Conservation (phyloP, 1,140 invertebrate species). For the Trachelipus rathkii region DNA sequence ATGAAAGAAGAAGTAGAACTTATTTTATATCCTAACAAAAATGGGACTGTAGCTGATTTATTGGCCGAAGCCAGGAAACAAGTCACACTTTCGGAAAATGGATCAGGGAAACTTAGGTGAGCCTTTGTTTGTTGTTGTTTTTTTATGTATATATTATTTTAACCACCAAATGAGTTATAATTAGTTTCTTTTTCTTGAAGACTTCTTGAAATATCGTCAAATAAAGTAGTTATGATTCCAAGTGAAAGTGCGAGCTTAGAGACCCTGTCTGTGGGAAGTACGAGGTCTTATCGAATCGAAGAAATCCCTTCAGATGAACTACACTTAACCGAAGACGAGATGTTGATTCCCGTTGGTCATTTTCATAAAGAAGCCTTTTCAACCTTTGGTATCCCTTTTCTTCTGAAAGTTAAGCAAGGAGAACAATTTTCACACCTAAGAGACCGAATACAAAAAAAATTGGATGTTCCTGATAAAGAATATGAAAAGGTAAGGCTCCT, state of each 20-base stretch:
- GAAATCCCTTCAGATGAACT: slow-evolving; percentile 90
- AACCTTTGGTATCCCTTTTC: slow-evolving; percentile 97
- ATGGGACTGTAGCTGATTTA: slow-evolving; percentile 82
- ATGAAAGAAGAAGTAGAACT: slow-evolving; percentile 89
- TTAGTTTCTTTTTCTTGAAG: slow-evolving; percentile 21
- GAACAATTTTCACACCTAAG: slow-evolving; percentile 84
- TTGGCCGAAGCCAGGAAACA: slow-evolving; percentile 91
- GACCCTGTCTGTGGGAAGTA: slow-evolving; percentile 28
- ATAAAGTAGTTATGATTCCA: slow-evolving; percentile 34
- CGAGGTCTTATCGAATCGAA: slow-evolving; percentile 73
- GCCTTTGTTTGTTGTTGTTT: not conserved
- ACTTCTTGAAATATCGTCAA: slow-evolving; percentile 41
- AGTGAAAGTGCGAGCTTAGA: slow-evolving; percentile 37
- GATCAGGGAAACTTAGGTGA: slow-evolving; percentile 74
- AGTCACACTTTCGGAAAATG: slow-evolving; percentile 72
- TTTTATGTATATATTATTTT: not conserved
- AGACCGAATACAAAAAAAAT: slow-evolving; percentile 85
- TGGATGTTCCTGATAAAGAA: slow-evolving; percentile 95
- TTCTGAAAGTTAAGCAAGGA: slow-evolving; percentile 84
- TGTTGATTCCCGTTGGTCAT: slow-evolving; percentile 92
- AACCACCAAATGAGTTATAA: too few relatives aligned
- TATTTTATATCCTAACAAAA: slow-evolving; percentile 92
- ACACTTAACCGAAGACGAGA: slow-evolving; percentile 74
- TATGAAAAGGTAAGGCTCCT: slow-evolving; percentile 74
- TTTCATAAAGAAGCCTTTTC: slow-evolving; percentile 95